Base-by-base conservation (phyloP, 37 sponge, comb jelly and placozoan species). In the Oscarella lobularis region DNA sequence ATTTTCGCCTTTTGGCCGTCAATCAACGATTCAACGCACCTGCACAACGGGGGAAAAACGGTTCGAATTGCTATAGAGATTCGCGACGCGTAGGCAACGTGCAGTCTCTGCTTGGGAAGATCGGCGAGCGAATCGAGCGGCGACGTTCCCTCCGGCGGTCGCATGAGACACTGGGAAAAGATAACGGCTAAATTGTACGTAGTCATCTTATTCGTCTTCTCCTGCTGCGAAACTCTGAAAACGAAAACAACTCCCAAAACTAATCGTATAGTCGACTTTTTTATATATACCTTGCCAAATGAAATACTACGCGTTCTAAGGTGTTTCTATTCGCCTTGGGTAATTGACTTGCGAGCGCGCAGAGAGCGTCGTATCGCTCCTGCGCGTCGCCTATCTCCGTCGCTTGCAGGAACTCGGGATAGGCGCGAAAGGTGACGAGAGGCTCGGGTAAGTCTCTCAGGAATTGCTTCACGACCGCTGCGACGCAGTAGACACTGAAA, bases 91-190 rank as follows among this genome's bases (percentile, higher is more conserved):
- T n/a, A n/a, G n/a, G n/a, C n/a, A n/a, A 48, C 60, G 14, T 48
- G 60, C 60, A 20, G n/a, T n/a, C n/a, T 79, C 40, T 87, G 88
- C 40, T 90, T 90, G 32, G 81, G 74, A 29, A 90, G 76, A 39
- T 87, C 85, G 33, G 72, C 79, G 75, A 90, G 78, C 2, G 86
- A 29, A 9, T 87, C 83, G 31, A 86, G 81, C 1, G 91, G 88
- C 70, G 77, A 78, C 27, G 40, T 66, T 2, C 27, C 55, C n/a
- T 80, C 79, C 39, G 66, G 65, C 41, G 54, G 54, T 72, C 73
- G 82, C 31, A 93, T 48, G 36, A 93, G 77, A 40, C 78, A 78
- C 0, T 89, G 94, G 9, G 94, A 89, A 86, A 93, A 93, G 36
- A 93, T 76, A 73, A 93, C 84, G 66, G 90, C 90, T 27, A 93